These are phyloP conservation scores for Acanthopagrus latus DNA, from an alignment of 2,797 vertebrate genomes.

Conservation along the genomic window DNA sequence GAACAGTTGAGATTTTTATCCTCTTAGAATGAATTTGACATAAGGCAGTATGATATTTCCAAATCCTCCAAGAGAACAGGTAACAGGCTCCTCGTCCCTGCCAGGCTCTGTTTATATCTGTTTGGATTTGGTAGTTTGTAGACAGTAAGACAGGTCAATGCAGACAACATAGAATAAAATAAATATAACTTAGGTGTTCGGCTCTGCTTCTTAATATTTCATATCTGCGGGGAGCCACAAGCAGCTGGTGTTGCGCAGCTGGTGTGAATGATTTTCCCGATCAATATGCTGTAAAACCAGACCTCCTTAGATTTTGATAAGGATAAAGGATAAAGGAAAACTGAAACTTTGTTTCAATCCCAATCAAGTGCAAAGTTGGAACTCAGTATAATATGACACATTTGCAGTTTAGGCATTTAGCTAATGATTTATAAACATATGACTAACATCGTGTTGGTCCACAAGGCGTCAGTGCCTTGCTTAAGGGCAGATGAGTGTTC, in stretches of 20 bases:
- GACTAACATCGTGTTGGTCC: not conserved
- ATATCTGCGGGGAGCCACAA: not conserved
- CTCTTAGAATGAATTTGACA: constrained; percentile 36
- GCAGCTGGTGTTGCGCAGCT: not conserved
- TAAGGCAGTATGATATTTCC: not conserved
- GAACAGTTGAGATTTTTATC: constrained; percentile 22
- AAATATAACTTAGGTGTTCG: constrained; percentile 1
- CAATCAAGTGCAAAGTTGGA: not conserved
- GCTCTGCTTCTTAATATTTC: constrained; percentile 9
- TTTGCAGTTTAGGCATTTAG: constrained; percentile 1
- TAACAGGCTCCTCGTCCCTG: not conserved
- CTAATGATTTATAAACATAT: constrained; percentile 9
- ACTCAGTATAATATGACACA: not conserved
- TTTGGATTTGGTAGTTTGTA: constrained; percentile 13
- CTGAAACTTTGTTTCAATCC: not conserved
- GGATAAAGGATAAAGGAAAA: not conserved
- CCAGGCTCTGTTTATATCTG: constrained; percentile 9
- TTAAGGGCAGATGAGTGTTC: constrained; percentile 28
- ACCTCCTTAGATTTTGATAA: not conserved
- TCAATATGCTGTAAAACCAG: constrained; percentile 12
- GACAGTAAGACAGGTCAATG: not conserved
- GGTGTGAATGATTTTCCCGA: not conserved
- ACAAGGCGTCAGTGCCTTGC: constrained; percentile 8
- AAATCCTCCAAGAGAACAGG: not conserved
- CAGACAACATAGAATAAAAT: not conserved